Base-by-base conservation (phyloP, 2,888 invertebrate genomes). In the Orthosia cruda region DNA sequence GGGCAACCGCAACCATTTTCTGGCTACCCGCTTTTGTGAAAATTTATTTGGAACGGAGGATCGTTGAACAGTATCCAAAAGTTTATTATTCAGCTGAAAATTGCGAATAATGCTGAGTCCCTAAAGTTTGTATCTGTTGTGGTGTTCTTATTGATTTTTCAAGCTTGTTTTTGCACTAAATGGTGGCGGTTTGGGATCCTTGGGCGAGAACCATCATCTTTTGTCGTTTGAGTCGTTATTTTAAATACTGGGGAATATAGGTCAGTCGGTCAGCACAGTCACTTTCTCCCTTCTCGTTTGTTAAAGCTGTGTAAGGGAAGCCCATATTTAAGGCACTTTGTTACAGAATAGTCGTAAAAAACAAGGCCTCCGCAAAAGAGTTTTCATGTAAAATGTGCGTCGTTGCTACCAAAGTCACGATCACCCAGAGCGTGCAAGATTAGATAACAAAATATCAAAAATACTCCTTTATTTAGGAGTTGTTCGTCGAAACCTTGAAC, bases 21-120 rank as follows among this genome's bases (percentile, higher is more conserved):
- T 58, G 80, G 59, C 81, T 67, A 70, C 68, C 85, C 76, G 63
- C 81, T 71, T 73, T 74, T 81, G 85, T 58, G 52, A 80, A 78
- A 74, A 80, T 76, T 84, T 66, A 64, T 81, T 76, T 67, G 15
- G n/a, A 64, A 84, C 45, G 52, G 18, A 65, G 52, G 26, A 59
- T 63, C 45, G 66, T 67, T 70, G 50, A 71, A 67, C 71, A 69
- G 77, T 66, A 57, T 76, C 66, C 68, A 66, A 81, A 69, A 75
- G 71, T 81, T 70, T 76, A 69, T 71, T 74, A 71, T 84, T 74
- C 32, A 26, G 61, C 52, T n/a, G 67, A 65, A 81, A 61, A 61
- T 65, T 45, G 47, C 67, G 47, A 62, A 69, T 65, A 68, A 81
- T 66, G 81, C 71, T 55, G 61, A 75, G 65, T 45, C 54, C n/a